Evolutionary conservation across 2,113 vertebrate genomes (phyloP).

Genomic region (Zosterops hypoxanthus): DNA sequence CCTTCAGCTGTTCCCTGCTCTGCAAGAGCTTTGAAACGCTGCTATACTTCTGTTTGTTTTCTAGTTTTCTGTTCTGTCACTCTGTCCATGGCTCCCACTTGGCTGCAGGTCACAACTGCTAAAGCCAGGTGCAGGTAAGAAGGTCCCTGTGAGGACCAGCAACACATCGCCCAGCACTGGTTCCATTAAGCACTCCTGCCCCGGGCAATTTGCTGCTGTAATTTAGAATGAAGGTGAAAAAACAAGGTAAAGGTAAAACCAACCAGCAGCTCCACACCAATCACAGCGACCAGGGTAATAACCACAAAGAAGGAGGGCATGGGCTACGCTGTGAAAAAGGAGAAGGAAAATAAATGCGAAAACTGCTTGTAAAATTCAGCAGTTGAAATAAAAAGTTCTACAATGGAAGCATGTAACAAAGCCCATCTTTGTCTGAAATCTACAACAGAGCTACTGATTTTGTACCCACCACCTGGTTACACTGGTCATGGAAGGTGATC

Average conservation of each 20-base stretch:
- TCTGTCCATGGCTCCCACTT: background rate
- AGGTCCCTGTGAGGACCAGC: background rate
- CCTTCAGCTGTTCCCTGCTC: background rate
- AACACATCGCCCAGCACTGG: background rate
- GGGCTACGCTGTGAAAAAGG: background rate
- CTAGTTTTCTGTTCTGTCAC: background rate
- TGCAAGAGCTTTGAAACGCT: background rate
- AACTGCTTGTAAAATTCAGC: background rate
- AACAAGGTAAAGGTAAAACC: background rate
- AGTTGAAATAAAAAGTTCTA: background rate
- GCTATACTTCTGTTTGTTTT: background rate
- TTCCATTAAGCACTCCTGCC: background rate
- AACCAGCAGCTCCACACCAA: background rate
- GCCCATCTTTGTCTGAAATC: background rate
- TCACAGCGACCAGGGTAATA: background rate
- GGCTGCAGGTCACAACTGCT: background rate
- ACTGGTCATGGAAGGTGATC: background rate
- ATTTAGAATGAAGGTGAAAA: slow-evolving; percentile 53
- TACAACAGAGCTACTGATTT: background rate
- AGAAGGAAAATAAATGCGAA: background rate
- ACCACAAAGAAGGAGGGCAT: background rate
- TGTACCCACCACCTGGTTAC: background rate
- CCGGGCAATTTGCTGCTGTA: background rate
- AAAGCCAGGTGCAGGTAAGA: background rate
- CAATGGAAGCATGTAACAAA: background rate